Conservation (phyloP, 2,797 vertebrate species). For the Florisuga fusca region DNA sequence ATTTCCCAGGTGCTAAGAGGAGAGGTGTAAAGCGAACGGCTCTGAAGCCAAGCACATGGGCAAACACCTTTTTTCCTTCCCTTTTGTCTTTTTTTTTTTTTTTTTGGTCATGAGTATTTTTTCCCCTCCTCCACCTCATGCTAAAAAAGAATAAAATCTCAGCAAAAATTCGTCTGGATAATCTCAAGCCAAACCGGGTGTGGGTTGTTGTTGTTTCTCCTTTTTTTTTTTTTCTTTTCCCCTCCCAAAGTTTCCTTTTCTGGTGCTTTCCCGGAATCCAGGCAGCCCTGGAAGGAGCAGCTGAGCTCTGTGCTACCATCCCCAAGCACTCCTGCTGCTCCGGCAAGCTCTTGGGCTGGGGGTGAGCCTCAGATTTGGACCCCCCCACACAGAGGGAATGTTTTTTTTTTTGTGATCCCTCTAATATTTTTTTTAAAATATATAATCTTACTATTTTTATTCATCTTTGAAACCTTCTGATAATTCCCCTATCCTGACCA, state of each 20-base stretch:
- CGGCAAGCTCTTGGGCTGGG: not conserved
- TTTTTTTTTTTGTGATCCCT: not conserved
- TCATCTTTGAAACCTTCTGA: not conserved
- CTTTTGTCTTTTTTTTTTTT: not conserved
- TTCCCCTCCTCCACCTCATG: not conserved
- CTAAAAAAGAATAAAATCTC: not conserved
- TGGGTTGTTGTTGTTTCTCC: not conserved
- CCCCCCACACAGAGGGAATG: not conserved
- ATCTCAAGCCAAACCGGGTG: not conserved
- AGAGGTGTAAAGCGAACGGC: conserved; percentile 57
- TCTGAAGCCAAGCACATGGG: conserved; percentile 64
- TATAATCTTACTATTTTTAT: not conserved
- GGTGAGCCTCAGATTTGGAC: not conserved
- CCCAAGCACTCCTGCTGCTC: not conserved
- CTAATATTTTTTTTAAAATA: not conserved
- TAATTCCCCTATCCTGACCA: not conserved
- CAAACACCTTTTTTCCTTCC: conserved; percentile 46
- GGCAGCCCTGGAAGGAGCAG: not conserved
- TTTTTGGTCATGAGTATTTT: not conserved
- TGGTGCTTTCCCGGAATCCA: not conserved
- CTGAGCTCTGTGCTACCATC: not conserved
- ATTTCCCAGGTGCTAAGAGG: conserved; percentile 72
- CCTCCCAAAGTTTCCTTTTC: not conserved
- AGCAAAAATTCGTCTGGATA: not conserved
- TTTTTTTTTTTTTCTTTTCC: not conserved